Evolutionary conservation across 1,140 invertebrate genomes (phyloP).

Genomic region (Tyrophagus putrescentiae): DNA sequence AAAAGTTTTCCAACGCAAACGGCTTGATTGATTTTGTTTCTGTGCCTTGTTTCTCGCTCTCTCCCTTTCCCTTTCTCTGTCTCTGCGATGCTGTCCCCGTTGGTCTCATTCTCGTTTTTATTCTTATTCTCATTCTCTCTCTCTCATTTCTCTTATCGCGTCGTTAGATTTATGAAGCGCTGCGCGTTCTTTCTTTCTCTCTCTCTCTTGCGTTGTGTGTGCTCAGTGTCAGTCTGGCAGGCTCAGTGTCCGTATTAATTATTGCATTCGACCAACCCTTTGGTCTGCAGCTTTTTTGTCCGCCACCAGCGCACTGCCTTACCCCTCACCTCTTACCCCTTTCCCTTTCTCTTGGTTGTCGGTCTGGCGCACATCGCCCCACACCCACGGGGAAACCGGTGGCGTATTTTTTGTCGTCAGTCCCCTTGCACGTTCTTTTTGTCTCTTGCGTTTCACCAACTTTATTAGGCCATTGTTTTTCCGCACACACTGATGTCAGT

Average conservation of each 20-base stretch:
- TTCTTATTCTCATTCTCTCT: no score
- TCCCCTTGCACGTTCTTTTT: no score
- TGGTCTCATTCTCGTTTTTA: no score
- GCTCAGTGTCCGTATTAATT: no score
- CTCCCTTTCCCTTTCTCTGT: no score
- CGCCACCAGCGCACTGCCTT: no score
- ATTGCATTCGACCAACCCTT: slow-evolving; percentile 12
- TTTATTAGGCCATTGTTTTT: no score
- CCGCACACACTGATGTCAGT: no score
- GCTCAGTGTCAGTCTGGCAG: no score
- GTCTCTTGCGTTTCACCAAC: background rate
- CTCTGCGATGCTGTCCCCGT: background rate
- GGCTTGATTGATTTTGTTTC: slow-evolving; percentile 7
- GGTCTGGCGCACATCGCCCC: background rate
- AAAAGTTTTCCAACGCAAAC: background rate
- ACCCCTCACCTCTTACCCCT: no score
- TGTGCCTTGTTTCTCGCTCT: no score
- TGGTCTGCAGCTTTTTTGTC: background rate
- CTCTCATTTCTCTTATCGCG: background rate
- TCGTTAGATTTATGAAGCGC: slow-evolving; percentile 5
- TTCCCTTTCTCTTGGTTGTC: background rate
- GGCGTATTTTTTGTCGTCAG: no score
- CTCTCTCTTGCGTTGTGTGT: background rate
- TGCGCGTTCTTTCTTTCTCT: background rate
- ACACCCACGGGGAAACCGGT: background rate